These are phyloP conservation scores for Hartigia nigra DNA, from an alignment of 2,888 invertebrate genomes.

Conservation along the genomic window DNA sequence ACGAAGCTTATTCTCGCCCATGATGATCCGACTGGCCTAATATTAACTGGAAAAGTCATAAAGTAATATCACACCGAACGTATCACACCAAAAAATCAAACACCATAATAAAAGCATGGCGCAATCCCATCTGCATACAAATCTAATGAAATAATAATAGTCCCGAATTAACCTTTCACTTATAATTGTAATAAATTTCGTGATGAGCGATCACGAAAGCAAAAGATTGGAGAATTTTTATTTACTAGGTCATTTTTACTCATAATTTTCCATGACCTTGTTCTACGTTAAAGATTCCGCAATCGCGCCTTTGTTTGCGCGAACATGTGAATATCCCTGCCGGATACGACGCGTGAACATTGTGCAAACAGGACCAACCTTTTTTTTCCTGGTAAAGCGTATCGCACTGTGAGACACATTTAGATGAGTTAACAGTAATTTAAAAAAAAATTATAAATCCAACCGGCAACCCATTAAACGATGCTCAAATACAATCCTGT, in stretches of 20 bases:
- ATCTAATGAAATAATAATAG: background rate
- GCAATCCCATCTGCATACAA: background rate
- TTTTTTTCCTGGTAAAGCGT: background rate
- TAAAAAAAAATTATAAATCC: background rate
- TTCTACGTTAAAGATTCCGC: background rate
- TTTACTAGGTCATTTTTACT: background rate
- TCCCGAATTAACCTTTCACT: background rate
- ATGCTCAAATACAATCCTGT: background rate
- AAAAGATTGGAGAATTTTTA: background rate
- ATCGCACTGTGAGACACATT: background rate
- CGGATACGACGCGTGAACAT: background rate
- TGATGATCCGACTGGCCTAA: background rate
- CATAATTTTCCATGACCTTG: background rate
- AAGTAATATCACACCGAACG: background rate
- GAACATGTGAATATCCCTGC: background rate
- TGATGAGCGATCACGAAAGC: too few species aligned
- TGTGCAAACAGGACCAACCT: background rate
- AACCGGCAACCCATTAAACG: background rate
- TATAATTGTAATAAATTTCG: background rate
- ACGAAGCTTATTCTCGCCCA: conserved; percentile 8
- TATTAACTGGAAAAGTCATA: background rate
- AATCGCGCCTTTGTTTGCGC: background rate
- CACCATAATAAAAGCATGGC: too few species aligned
- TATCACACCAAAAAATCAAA: too few species aligned
- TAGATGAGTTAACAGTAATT: background rate